phyloP scores from a whole-genome alignment of 2,888 invertebrate species.

The Neoascia interrupta region DNA sequence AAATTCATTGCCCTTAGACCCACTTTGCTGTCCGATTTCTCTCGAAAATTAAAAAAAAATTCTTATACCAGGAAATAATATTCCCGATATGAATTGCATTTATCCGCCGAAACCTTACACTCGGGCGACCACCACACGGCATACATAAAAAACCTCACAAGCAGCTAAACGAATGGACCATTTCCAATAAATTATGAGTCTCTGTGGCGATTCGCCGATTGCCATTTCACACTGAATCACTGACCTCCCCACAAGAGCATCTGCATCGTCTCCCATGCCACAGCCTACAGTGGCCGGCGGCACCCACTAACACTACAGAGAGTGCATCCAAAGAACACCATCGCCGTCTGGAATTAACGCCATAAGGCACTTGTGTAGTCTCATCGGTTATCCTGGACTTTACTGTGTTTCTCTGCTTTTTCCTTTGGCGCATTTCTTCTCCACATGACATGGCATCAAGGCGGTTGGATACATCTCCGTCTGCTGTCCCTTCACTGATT shows the following conservation, averaged over 20 bases:
- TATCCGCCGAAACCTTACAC: too few relatives aligned
- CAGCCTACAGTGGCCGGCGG: not conserved
- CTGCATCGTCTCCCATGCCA: too few relatives aligned
- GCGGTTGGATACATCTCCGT: not conserved
- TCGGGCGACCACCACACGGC: constrained; percentile 11
- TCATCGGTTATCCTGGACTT: constrained; percentile 32
- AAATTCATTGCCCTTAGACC: too few relatives aligned
- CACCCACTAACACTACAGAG: constrained; percentile 27
- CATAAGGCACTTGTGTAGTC: constrained; percentile 58
- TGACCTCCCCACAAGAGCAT: constrained; percentile 30
- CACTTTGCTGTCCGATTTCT: too few relatives aligned
- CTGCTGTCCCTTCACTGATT: too few relatives aligned
- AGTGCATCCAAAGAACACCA: constrained; percentile 33
- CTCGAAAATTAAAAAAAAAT: too few relatives aligned
- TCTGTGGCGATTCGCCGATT: constrained; percentile 26
- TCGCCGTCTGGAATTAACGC: constrained; percentile 59
- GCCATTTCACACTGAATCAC: constrained; percentile 30
- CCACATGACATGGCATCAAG: too few relatives aligned
- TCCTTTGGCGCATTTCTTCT: too few relatives aligned
- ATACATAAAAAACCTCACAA: not conserved
- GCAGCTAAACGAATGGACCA: constrained; percentile 6
- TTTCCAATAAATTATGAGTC: constrained; percentile 36
- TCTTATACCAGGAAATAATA: too few relatives aligned
- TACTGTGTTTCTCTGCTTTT: not conserved
- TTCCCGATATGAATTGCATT: too few relatives aligned